Conservation (phyloP, 2,888 invertebrate genomes). For the Ennomos quercinarius region DNA sequence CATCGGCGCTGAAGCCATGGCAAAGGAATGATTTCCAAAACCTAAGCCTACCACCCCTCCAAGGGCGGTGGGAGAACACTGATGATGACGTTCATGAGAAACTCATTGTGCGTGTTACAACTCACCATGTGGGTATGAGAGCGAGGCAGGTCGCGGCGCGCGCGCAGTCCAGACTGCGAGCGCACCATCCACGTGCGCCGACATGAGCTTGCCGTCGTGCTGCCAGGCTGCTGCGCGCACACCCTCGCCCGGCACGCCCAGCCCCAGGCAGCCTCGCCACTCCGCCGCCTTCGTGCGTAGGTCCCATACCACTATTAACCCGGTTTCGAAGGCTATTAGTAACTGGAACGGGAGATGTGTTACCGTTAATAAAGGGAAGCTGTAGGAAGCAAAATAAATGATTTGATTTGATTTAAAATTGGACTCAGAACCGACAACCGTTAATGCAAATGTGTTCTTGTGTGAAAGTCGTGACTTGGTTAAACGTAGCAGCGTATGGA, state of each 20-base stretch:
- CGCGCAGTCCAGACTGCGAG: slow-evolving; percentile 96
- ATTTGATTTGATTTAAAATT: too few relatives aligned
- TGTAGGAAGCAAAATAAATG: too few relatives aligned
- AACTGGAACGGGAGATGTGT: slow-evolving; percentile 85
- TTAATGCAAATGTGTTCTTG: too few relatives aligned
- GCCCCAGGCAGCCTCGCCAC: slow-evolving; percentile 91
- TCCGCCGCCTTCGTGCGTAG: slow-evolving; percentile 94
- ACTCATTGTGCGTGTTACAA: slow-evolving; percentile 20
- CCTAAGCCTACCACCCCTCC: too few relatives aligned
- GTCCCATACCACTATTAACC: slow-evolving; percentile 98
- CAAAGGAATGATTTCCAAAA: too few relatives aligned
- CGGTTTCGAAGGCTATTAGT: slow-evolving; percentile 97
- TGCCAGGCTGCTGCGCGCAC: slow-evolving; percentile 97
- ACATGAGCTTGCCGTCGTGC: slow-evolving; percentile 99
- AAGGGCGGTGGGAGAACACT: too few relatives aligned
- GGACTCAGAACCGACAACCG: too few relatives aligned
- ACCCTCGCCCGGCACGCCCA: slow-evolving; percentile 91
- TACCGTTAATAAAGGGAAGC: too few relatives aligned
- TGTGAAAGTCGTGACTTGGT: too few relatives aligned
- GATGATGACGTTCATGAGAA: too few relatives aligned
- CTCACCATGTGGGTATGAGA: slow-evolving; percentile 97
- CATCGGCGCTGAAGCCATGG: too few relatives aligned
- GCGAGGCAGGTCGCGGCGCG: slow-evolving; percentile 91
- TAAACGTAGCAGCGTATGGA: too few relatives aligned
- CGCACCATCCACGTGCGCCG: slow-evolving; percentile 97